Evolutionary conservation across 2,888 invertebrate genomes (phyloP).

Genomic region (Caenorhabditis panamensis): DNA sequence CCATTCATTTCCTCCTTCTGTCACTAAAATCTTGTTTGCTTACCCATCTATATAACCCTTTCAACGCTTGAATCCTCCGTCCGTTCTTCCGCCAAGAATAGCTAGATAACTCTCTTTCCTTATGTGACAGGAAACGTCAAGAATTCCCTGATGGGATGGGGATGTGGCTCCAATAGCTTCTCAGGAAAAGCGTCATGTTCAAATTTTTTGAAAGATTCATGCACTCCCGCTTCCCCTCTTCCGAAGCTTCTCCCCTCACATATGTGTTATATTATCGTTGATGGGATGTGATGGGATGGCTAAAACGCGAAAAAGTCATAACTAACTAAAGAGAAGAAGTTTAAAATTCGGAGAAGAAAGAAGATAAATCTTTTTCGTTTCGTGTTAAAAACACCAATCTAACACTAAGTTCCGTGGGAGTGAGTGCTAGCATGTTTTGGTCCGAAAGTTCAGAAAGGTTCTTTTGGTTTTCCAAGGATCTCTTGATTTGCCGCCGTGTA

Average conservation of each 20-base stretch:
- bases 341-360: slow-evolving; percentile 18
- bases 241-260: slow-evolving; percentile 17
- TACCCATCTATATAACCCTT: neutral
- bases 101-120: slow-evolving; percentile 24
- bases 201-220: slow-evolving; percentile 50
- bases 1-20: neutral
- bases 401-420: slow-evolving; percentile 40
- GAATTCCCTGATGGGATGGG: slow-evolving; percentile 23
- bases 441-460: slow-evolving; percentile 34
- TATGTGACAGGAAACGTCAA: slow-evolving; percentile 42
- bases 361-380: neutral
- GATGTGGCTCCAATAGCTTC: neutral
- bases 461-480: neutral
- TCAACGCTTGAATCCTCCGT: neutral
- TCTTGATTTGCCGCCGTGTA: neutral
- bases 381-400: slow-evolving; percentile 20
- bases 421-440: slow-evolving; percentile 20
- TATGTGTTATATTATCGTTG: slow-evolving; percentile 16
- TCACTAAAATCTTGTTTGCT: slow-evolving; percentile 9
- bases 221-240: slow-evolving; percentile 22
- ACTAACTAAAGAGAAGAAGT: neutral
- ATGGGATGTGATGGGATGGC: slow-evolving; percentile 17
- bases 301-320: slow-evolving; percentile 15
- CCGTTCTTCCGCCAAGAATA: neutral
- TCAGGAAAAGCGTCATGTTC: slow-evolving; percentile 44